phyloP scores from a whole-genome alignment of 2,888 invertebrate genomes.

The Anthophora plumipes region DNA sequence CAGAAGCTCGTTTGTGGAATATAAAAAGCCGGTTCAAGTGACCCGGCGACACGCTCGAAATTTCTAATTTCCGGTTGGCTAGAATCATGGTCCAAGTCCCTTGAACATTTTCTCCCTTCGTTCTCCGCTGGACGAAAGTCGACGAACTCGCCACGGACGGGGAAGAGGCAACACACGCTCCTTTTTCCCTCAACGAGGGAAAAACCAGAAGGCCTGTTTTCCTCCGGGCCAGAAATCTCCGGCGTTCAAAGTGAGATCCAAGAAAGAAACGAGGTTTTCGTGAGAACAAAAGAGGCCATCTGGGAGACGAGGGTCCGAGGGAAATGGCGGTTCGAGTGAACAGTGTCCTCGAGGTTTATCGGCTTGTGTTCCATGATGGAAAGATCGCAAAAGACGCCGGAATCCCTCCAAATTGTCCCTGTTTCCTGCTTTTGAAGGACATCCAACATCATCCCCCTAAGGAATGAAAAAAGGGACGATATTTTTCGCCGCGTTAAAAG shows the following conservation, averaged over 20 bases:
- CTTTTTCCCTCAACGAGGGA: neutral
- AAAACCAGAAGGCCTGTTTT: slow-evolving; percentile 8
- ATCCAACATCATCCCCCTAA: neutral
- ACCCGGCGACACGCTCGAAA: slow-evolving; percentile 56
- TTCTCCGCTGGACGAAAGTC: slow-evolving; percentile 37
- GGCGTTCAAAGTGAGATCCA: slow-evolving; percentile 46
- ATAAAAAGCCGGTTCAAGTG: slow-evolving; percentile 40
- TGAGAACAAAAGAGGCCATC: slow-evolving; percentile 39
- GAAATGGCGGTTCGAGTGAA: slow-evolving; percentile 28
- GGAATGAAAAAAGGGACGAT: neutral
- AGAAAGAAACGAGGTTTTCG: slow-evolving; percentile 57
- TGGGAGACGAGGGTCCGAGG: slow-evolving; percentile 6
- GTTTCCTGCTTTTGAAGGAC: neutral
- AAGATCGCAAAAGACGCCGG: slow-evolving; percentile 20
- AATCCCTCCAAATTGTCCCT: slow-evolving; percentile 23
- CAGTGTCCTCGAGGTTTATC: slow-evolving; percentile 36
- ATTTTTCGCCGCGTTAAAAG: slow-evolving; percentile 6
- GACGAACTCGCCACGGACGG: neutral
- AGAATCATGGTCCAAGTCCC: neutral
- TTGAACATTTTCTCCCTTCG: slow-evolving; percentile 11
- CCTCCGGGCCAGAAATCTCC: slow-evolving; percentile 26
- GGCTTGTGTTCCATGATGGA: neutral
- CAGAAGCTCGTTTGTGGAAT: slow-evolving; percentile 38
- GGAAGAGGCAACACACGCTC: neutral
- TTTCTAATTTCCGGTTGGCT: slow-evolving; percentile 70